phyloP scores from a whole-genome alignment of 2,113 vertebrate genomes.

The Numida meleagris region DNA sequence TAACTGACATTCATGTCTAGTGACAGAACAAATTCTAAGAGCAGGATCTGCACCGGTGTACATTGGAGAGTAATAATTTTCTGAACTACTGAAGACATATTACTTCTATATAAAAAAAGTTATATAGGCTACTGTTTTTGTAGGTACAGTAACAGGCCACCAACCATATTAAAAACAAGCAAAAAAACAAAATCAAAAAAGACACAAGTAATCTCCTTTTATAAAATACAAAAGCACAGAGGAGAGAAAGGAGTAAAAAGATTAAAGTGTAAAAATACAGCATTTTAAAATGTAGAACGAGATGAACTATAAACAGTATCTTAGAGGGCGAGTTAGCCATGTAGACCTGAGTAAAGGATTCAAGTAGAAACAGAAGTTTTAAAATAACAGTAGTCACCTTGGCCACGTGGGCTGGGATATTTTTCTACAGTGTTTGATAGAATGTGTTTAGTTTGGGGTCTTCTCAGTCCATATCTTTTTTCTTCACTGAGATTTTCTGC shows the following conservation, averaged over 20 bases:
- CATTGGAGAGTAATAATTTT: background rate
- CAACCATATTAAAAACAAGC: background rate
- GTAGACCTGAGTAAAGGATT: background rate
- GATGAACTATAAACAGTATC: background rate
- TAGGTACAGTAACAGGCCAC: background rate
- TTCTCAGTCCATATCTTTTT: slow-evolving; percentile 69
- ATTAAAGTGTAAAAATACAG: background rate
- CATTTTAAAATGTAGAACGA: background rate
- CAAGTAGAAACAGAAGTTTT: background rate
- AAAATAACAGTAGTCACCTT: slow-evolving; percentile 75
- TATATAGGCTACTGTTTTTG: background rate
- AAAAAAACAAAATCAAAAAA: background rate
- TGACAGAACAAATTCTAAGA: background rate
- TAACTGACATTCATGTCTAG: background rate
- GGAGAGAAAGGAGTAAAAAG: background rate
- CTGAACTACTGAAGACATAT: background rate
- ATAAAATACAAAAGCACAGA: background rate
- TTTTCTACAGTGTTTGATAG: slow-evolving; percentile 74
- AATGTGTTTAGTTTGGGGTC: slow-evolving; percentile 66
- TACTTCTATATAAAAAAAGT: background rate
- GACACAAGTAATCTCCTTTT: background rate
- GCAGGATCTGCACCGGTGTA: background rate
- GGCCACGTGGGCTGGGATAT: slow-evolving; percentile 63
- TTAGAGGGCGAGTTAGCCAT: background rate
- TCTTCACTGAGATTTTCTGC: slow-evolving; percentile 80